Evolutionary conservation across 2,888 invertebrate species (phyloP).

Genomic region (Acleris holmiana): DNA sequence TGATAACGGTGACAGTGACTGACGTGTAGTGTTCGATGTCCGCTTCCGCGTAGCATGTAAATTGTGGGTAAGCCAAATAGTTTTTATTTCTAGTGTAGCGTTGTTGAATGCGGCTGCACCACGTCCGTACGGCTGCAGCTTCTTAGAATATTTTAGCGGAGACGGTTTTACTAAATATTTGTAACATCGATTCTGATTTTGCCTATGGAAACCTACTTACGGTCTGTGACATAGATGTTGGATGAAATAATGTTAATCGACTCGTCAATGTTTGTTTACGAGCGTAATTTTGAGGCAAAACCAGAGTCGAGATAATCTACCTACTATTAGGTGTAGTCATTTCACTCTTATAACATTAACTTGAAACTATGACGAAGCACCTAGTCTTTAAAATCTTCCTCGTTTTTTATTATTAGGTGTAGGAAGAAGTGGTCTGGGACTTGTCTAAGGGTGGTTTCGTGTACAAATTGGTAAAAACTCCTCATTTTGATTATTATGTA

Average conservation of each 20-base stretch:
- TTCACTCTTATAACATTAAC: slow-evolving; percentile 53
- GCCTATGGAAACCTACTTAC: slow-evolving; percentile 8
- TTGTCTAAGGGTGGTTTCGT: slow-evolving; percentile 48
- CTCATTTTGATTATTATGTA: slow-evolving; percentile 33
- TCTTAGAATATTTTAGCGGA: slow-evolving; percentile 52
- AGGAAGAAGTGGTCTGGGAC: slow-evolving; percentile 49
- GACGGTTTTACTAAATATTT: slow-evolving; percentile 32
- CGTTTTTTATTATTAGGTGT: slow-evolving; percentile 55
- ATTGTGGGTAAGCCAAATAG: slow-evolving; percentile 66
- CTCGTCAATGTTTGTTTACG: too few species aligned
- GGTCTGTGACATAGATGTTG: not conserved
- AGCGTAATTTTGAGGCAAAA: slow-evolving; percentile 18
- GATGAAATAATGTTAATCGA: not conserved
- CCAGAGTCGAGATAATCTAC: slow-evolving; percentile 51
- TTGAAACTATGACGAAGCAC: slow-evolving; percentile 60
- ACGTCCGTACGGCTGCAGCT: slow-evolving; percentile 74
- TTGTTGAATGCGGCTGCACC: slow-evolving; percentile 58
- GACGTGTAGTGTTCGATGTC: slow-evolving; percentile 45
- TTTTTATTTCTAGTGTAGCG: slow-evolving; percentile 62
- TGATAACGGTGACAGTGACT: slow-evolving; percentile 50
- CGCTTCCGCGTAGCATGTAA: slow-evolving; percentile 60
- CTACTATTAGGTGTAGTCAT: slow-evolving; percentile 62
- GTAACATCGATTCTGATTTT: slow-evolving; percentile 29
- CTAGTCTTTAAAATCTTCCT: slow-evolving; percentile 58
- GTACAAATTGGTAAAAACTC: slow-evolving; percentile 39